Conservation (phyloP, 1,140 invertebrate genomes). For the Drosophila parvula region DNA sequence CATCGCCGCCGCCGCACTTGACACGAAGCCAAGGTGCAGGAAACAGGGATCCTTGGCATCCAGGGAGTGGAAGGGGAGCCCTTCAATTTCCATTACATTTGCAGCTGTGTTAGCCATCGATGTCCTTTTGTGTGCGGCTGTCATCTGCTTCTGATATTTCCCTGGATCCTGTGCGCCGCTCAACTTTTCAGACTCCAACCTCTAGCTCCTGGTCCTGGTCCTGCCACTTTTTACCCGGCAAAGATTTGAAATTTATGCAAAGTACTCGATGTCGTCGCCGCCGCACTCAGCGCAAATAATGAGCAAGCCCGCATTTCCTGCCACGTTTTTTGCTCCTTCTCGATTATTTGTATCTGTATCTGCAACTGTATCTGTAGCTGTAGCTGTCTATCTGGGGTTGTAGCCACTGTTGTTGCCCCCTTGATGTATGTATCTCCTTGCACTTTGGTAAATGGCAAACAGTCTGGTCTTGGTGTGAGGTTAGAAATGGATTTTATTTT, state of each 20-base stretch:
- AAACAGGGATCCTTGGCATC: constrained; percentile 11
- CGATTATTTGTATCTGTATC: constrained; percentile 55
- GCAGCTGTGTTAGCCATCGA: constrained; percentile 74
- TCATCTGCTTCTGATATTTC: constrained; percentile 65
- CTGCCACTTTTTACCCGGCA: constrained; percentile 38
- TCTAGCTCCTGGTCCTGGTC: constrained; percentile 8
- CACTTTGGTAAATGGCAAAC: constrained; percentile 76
- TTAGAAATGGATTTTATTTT: constrained; percentile 10
- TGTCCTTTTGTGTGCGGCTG: constrained; percentile 78
- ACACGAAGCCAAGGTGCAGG: constrained; percentile 66
- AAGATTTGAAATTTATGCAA: constrained; percentile 82
- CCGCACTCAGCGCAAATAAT: constrained; percentile 80
- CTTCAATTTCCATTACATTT: constrained; percentile 83
- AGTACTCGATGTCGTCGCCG: constrained; percentile 72
- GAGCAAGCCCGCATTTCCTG: constrained; percentile 82
- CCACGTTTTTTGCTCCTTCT: constrained; percentile 68
- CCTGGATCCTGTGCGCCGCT: constrained; percentile 21
- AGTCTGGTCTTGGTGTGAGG: constrained; percentile 40
- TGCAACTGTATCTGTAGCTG: constrained; percentile 53
- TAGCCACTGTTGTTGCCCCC: constrained; percentile 48
- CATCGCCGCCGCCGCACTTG: constrained; percentile 58
- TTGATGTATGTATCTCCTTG: constrained; percentile 76
- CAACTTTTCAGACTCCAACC: constrained; percentile 24
- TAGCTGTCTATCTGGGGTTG: constrained; percentile 37
- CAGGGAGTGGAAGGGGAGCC: constrained; percentile 22